Percentiles rank a stretch among this genome's conserved stretches.
phyloP scores from a whole-genome alignment of 2,888 invertebrate species.

The Lutraria lutraria region DNA sequence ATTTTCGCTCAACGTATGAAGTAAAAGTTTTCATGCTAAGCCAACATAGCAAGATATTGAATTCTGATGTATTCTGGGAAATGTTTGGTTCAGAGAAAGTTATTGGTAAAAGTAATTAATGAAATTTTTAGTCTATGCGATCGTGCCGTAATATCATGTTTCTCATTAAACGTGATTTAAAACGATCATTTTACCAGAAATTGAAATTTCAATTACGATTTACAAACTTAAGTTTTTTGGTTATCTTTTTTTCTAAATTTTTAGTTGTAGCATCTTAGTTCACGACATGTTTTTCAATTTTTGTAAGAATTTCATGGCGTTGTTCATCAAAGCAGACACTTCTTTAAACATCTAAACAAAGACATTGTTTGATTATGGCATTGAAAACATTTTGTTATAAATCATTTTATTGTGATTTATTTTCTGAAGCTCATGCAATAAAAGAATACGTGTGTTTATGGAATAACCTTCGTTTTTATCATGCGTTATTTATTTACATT shows the following conservation, averaged over 20 bases:
- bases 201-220: not conserved
- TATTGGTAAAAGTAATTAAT: not conserved
- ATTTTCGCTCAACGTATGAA: not conserved
- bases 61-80: not conserved
- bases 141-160: not conserved
- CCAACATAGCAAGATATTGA: not conserved
- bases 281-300: too few relatives aligned
- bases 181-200: not conserved
- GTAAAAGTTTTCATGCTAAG: not conserved
- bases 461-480: too few relatives aligned
- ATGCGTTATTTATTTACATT: too few relatives aligned
- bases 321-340: too few relatives aligned
- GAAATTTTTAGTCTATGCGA: not conserved
- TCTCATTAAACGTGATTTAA: not conserved
- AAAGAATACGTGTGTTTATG: too few relatives aligned
- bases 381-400: too few relatives aligned
- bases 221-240: not conserved
- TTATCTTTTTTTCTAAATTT: not conserved
- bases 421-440: too few relatives aligned
- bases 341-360: too few relatives aligned
- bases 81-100: not conserved
- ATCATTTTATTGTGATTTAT: too few relatives aligned
- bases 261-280: too few relatives aligned
- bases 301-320: too few relatives aligned
- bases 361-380: too few relatives aligned